Evolutionary conservation across 2,888 invertebrate genomes (phyloP), one percentile per base, ranked within the genome.

Genomic region (Reticulitermes lucifugus): DNA sequence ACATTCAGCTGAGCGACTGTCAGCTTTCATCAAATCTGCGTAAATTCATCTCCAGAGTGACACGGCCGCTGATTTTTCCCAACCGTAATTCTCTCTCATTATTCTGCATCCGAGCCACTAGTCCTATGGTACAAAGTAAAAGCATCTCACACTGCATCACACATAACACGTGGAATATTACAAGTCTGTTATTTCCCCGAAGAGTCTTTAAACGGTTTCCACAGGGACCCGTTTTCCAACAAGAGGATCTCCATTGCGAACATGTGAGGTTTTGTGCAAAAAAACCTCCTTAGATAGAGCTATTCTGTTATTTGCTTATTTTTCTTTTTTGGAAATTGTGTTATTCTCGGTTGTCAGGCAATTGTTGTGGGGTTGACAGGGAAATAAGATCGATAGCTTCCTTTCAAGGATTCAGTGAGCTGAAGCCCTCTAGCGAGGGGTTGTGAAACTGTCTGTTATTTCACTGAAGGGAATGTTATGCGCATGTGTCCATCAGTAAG

Each of bases 361-460:
- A 41, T 70, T 29, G 1, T 46, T 29, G 83, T 60, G 77, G 41
- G 65, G 46, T 29, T 84, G 84, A 84, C 84, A 84, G 73, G 25
- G 43, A 55, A 84, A 71, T 46, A 84, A 84, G 84, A 84, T 84
- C 84, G 84, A 84, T 84, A 70, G 84, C 80, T 59, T 41, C 80
- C 71, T 71, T 70, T 73, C 18, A 55, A n/a, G 43, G 59, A 75
- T 83, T 75, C 65, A 43, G 83, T n/a, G 55, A 55, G 81, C 73
- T 79, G 84, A 46, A 70, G 84, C 70, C 73, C 80, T 84, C 84
- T 84, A 81, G 80, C 59, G 84, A 43, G n/a, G 41, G 29, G 55
- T 29, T 29, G 43, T 29, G 35, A 65, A 79, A 84, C 84, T 84
- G 51, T 51, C 71, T 81, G 65, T 25, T 10, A 9, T 7, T 43